Evolutionary conservation across 2,888 invertebrate genomes (phyloP).

Genomic region (Drosophila quasianomalipes): DNA sequence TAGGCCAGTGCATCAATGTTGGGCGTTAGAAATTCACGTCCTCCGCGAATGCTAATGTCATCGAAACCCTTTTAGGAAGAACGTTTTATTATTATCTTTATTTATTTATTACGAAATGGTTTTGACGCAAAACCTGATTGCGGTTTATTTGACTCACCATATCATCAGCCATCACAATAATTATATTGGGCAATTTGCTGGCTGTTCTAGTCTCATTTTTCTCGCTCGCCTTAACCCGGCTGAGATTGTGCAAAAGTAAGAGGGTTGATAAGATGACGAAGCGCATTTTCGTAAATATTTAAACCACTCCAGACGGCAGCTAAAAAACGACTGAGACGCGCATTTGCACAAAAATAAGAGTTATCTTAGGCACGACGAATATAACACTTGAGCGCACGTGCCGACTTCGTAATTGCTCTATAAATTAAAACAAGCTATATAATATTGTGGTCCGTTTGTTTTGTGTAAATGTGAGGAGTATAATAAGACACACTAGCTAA

Average conservation of each 20-base stretch:
- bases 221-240: conserved; percentile 41
- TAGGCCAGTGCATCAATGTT: conserved; percentile 95
- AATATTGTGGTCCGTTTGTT: neutral
- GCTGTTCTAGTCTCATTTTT: conserved; percentile 16
- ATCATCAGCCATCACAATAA: conserved; percentile 93
- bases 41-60: conserved; percentile 96
- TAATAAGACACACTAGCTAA: no score
- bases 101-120: neutral
- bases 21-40: conserved; percentile 94
- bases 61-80: conserved; percentile 92
- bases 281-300: conserved; percentile 42
- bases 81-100: neutral
- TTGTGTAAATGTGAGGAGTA: no score
- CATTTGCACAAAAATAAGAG: neutral
- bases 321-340: conserved; percentile 47
- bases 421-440: neutral
- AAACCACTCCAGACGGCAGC: conserved; percentile 44
- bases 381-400: neutral
- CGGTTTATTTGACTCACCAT: conserved; percentile 87
- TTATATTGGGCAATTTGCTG: conserved; percentile 87
- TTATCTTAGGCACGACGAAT: conserved; percentile 16
- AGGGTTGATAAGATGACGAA: conserved; percentile 63
- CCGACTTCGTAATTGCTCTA: neutral
- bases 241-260: conserved; percentile 49
- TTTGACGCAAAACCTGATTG: conserved; percentile 6